Evolutionary conservation across 2,113 vertebrate species (phyloP).

Genomic region (Platichthys flesus): DNA sequence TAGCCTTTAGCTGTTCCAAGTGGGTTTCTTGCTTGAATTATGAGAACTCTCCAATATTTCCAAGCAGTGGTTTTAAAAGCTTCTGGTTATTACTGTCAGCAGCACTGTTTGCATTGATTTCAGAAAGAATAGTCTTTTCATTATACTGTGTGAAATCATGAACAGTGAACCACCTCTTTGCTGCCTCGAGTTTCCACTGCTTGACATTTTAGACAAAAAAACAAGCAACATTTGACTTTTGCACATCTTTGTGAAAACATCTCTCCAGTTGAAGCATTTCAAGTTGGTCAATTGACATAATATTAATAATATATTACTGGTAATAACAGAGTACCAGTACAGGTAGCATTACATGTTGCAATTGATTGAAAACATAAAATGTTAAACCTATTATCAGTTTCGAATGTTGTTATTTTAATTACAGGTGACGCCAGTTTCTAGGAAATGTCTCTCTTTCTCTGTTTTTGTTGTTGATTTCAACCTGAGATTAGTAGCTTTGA

Average conservation of each 20-base stretch:
- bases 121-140: not conserved
- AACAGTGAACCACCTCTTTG: not conserved
- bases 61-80: not conserved
- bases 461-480: constrained; percentile 33
- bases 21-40: constrained; percentile 14
- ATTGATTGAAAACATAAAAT: not conserved
- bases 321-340: too few relatives aligned
- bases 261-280: not conserved
- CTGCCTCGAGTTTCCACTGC: not conserved
- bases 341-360: too few relatives aligned
- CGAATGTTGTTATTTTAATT: not conserved
- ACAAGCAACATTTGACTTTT: not conserved
- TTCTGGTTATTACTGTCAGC: not conserved
- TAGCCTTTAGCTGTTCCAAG: constrained; percentile 10
- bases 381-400: not conserved
- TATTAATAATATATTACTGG: too few relatives aligned
- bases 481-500: constrained; percentile 14
- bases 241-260: not conserved
- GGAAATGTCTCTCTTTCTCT: not conserved
- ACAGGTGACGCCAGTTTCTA: not conserved
- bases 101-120: not conserved
- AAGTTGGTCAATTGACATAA: too few relatives aligned
- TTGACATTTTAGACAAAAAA: constrained; percentile 1
- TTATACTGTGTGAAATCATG: not conserved
- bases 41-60: not conserved